Base-by-base conservation (phyloP, 2,113 vertebrate species). In the Ovibos moschatus region DNA sequence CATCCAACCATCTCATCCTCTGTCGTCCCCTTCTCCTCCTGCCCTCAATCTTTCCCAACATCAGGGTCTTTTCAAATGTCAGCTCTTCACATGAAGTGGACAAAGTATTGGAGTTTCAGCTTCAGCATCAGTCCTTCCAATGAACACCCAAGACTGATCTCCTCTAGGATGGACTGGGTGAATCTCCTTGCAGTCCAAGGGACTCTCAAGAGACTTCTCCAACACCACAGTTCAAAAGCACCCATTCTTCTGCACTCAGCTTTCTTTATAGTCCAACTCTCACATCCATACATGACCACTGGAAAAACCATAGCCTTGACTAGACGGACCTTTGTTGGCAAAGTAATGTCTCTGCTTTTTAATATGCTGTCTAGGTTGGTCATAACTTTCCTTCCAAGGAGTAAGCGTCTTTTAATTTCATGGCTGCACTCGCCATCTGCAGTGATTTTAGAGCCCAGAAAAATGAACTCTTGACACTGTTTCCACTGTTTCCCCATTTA, bases 191-290 rank as follows among this genome's bases (percentile, higher is more conserved):
- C 62, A n/a, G 15, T 17, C 62, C 33, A 64, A 64, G 62, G 30
- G 3, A 17, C 62, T 64, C 62, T 64, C 62, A 64, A n/a, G 62
- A n/a, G 16, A n/a, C 62, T 17, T 64, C 30, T n/a, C 33, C 62
- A 64, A 9, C 30, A n/a, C 33, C 62, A n/a, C 7, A 17, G 3
- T 64, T 64, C 33, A 64, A 64, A 64, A n/a, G 15, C 62, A 64
- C n/a, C 62, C 3, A 17, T n/a, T 64, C 30, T 64, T 64, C 7
- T 0, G 30, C 0, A 0, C 30, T 64, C 30, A 64, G 15, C 3
- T 64, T 64, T 64, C 33, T 64, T 64, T 3, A 64, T 1, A n/a
- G 30, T 64, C 62, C 30, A 17, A 17, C 62, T n/a, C 62, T 64
- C 62, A 64, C 30, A 64, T 64, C 62, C 62, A 64, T 64, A 64